Percentiles rank a stretch among this genome's conserved stretches.
These are phyloP conservation scores for Lasioglossum leucozonium DNA, from an alignment of 2,888 invertebrate genomes.

Conservation along the genomic window DNA sequence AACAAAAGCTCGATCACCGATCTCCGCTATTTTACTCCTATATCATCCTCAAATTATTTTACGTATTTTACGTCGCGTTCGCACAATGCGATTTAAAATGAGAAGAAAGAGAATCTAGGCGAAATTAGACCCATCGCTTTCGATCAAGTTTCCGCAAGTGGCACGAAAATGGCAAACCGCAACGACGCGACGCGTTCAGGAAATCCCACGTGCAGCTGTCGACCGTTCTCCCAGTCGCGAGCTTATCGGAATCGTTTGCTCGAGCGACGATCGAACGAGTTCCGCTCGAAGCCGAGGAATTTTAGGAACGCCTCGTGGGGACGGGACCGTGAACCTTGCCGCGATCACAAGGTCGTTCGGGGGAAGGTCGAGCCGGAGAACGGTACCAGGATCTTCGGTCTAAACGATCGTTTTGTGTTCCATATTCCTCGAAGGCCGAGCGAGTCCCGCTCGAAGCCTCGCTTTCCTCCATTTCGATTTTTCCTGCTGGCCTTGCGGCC, in stretches of 20 bases:
- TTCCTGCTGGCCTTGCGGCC: conserved; percentile 62
- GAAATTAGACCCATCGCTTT: not conserved
- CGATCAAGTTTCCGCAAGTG: not conserved
- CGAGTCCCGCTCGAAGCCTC: conserved; percentile 13
- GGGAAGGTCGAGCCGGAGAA: conserved; percentile 55
- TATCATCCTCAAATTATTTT: no score
- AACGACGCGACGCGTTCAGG: not conserved
- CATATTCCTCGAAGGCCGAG: conserved; percentile 54
- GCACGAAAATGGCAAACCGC: not conserved
- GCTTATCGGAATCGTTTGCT: not conserved
- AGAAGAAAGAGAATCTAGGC: no score
- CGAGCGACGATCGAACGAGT: not conserved
- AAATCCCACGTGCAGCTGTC: not conserved
- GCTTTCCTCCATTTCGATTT: conserved; percentile 62
- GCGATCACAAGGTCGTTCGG: conserved; percentile 39
- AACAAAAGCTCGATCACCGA: no score
- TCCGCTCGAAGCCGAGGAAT: not conserved
- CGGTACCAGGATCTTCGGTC: conserved; percentile 52
- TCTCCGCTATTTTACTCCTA: no score
- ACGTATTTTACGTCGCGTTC: no score
- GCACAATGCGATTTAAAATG: no score
- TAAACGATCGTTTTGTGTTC: conserved; percentile 30
- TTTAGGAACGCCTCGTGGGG: conserved; percentile 14
- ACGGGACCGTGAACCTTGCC: conserved; percentile 49
- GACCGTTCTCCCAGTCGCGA: not conserved